Evolutionary conservation across 1,140 invertebrate species (phyloP), one percentile per base, ranked within the genome.

Genomic region (Drosophila ananassae): DNA sequence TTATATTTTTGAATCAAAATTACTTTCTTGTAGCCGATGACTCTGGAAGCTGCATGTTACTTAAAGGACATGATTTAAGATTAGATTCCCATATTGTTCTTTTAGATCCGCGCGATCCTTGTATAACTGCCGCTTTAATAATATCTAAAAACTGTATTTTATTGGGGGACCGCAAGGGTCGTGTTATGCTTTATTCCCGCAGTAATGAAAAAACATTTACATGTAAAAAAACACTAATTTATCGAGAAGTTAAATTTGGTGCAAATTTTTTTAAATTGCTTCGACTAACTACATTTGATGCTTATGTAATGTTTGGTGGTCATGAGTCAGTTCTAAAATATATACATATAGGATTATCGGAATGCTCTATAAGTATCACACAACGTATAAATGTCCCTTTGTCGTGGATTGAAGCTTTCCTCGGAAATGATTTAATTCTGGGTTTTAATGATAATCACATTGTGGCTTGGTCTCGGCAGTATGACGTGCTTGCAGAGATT

Each of bases 391-490:
- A 46, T 48, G 58, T 92, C 3, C 90, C 89, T 0, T 30, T 92
- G 2, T 24, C 80, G 7, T 92, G 91, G 90, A 52, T 91, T 7
- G 73, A 83, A 41, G 63, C 72, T 17, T 72, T 54, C 3, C 60
- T 74, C 0, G 39, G 34, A 7, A 5, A 46, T 50, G 79, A 82
- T 55, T 0, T 89, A 2, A 17, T 91, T 2, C 53, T 91, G 3
- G 91, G 91, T 7, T 92, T 92, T 32, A 91, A 92, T 59, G 87
- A 91, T 37, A 84, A 92, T 59, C 84, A 90, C 52, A 66, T 92
- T 63, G 76, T 90, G 4, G 73, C 62, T 17, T 91, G 91, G 87
- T 79, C 78, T 9, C 55, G 71, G n/a, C 39, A 78, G 2, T 46
- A 78, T 17, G 90, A 81, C 53, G 64, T 90, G 3, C 46, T 84